A percentile compares a stretch with the other conserved stretches of the same genome.
Evolutionary conservation across 2,888 invertebrate genomes (phyloP).

Genomic region (Adela reaumurella): DNA sequence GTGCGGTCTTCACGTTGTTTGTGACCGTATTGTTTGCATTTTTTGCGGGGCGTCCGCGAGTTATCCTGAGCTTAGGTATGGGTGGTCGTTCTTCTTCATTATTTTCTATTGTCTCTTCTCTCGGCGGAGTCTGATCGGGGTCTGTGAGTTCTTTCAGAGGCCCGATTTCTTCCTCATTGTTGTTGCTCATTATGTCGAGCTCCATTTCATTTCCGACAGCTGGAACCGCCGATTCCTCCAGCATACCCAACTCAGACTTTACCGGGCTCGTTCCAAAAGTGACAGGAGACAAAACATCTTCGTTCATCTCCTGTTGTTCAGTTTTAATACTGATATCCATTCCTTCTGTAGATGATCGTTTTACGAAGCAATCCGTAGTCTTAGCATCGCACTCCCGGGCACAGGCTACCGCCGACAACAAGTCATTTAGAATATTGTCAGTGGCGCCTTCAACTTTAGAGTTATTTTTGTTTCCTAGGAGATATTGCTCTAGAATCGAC

Average conservation of each 20-base stretch:
- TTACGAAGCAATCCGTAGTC: slow-evolving; percentile 38
- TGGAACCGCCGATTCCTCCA: slow-evolving; percentile 49
- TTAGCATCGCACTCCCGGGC: slow-evolving; percentile 62
- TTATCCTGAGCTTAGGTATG: slow-evolving; percentile 49
- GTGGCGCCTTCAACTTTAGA: slow-evolving; percentile 29
- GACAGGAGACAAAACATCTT: too few relatives aligned
- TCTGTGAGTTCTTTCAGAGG: slow-evolving; percentile 48
- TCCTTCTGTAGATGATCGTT: slow-evolving; percentile 36
- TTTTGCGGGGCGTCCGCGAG: slow-evolving; percentile 38
- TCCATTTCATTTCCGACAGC: slow-evolving; percentile 52
- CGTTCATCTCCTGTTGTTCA: slow-evolving; percentile 24
- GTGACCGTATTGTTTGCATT: slow-evolving; percentile 24
- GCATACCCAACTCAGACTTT: slow-evolving; percentile 54
- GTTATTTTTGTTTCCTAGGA: slow-evolving; percentile 53
- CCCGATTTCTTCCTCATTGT: slow-evolving; percentile 44
- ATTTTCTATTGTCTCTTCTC: slow-evolving; percentile 22
- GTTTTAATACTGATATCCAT: slow-evolving; percentile 28
- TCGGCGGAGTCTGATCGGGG: slow-evolving; percentile 27
- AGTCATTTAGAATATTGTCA: slow-evolving; percentile 59
- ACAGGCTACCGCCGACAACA: slow-evolving; percentile 57
- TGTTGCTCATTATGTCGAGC: slow-evolving; percentile 40
- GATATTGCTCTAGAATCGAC: slow-evolving; percentile 68
- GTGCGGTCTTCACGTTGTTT: slow-evolving; percentile 31
- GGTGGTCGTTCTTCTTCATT: slow-evolving; percentile 32
- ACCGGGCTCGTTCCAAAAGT: slow-evolving; percentile 17